Conservation (phyloP, 2,888 invertebrate species). For the Trissolcus japonicus region DNA sequence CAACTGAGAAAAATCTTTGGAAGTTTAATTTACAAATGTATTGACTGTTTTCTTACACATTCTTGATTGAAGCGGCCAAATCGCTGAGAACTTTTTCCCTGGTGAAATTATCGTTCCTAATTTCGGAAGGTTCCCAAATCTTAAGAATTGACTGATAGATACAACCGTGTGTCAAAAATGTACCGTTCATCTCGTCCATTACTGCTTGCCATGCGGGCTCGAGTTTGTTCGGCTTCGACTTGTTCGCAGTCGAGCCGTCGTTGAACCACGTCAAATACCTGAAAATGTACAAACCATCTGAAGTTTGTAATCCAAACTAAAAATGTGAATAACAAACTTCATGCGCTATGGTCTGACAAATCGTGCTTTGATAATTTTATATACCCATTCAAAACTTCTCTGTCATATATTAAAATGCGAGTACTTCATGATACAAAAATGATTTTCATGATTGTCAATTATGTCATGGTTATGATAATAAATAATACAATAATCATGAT, state of each 20-base stretch:
- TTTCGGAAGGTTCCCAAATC: slow-evolving; percentile 65
- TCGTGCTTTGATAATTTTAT: too few relatives aligned
- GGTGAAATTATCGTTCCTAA: slow-evolving; percentile 61
- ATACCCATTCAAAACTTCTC: too few relatives aligned
- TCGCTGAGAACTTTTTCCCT: slow-evolving; percentile 63
- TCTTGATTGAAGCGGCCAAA: slow-evolving; percentile 64
- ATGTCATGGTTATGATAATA: too few relatives aligned
- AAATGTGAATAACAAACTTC: too few relatives aligned
- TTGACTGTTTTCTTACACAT: slow-evolving; percentile 61
- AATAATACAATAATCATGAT: too few relatives aligned
- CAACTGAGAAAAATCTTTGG: too few relatives aligned
- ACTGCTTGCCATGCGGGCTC: slow-evolving; percentile 59
- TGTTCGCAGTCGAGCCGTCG: slow-evolving; percentile 52
- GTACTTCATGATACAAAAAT: too few relatives aligned
- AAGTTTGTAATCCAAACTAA: neutral
- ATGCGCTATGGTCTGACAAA: too few relatives aligned
- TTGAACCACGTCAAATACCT: slow-evolving; percentile 73
- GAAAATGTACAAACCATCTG: slow-evolving; percentile 14
- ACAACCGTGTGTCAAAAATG: slow-evolving; percentile 65
- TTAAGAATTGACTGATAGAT: slow-evolving; percentile 72
- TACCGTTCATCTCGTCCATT: slow-evolving; percentile 61
- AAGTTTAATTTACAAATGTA: too few relatives aligned
- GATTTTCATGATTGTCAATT: too few relatives aligned
- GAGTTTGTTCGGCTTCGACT: slow-evolving; percentile 32
- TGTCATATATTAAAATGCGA: too few relatives aligned